phyloP scores from a whole-genome alignment of 2,113 vertebrate genomes.

The Philantomba maxwellii region DNA sequence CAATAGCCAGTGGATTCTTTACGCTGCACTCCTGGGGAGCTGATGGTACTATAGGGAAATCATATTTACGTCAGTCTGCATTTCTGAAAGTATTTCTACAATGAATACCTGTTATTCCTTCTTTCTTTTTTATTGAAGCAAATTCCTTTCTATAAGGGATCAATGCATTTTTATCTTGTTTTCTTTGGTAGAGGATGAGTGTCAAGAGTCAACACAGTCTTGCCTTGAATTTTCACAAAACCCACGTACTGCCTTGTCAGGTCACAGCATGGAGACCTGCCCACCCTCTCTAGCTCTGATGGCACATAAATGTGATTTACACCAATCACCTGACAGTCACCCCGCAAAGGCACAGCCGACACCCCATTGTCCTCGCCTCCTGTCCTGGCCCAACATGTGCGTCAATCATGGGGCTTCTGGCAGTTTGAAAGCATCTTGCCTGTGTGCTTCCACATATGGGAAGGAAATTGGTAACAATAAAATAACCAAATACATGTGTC shows the following conservation, averaged over 20 bases:
- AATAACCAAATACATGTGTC: not conserved
- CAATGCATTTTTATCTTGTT: not conserved
- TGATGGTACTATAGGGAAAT: not conserved
- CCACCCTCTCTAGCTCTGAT: not conserved
- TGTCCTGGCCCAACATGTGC: too few relatives aligned
- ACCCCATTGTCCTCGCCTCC: rapidly evolving
- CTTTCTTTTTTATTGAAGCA: not conserved
- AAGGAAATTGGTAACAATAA: not conserved
- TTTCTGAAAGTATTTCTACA: not conserved
- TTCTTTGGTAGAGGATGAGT: not conserved
- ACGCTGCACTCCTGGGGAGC: not conserved
- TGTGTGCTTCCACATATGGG: not conserved
- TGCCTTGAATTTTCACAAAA: not conserved
- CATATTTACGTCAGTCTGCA: not conserved
- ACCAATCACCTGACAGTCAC: not conserved
- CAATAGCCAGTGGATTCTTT: not conserved
- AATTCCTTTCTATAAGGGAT: not conserved
- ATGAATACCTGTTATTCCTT: not conserved
- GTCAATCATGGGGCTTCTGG: not conserved
- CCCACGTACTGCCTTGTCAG: rapidly evolving
- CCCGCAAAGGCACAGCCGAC: not conserved
- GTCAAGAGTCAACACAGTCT: not conserved
- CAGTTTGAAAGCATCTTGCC: not conserved
- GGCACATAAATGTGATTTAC: not conserved
- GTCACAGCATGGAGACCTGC: not conserved